phyloP scores from a whole-genome alignment of 2,888 invertebrate genomes.

The Linnaemya tessellans region DNA sequence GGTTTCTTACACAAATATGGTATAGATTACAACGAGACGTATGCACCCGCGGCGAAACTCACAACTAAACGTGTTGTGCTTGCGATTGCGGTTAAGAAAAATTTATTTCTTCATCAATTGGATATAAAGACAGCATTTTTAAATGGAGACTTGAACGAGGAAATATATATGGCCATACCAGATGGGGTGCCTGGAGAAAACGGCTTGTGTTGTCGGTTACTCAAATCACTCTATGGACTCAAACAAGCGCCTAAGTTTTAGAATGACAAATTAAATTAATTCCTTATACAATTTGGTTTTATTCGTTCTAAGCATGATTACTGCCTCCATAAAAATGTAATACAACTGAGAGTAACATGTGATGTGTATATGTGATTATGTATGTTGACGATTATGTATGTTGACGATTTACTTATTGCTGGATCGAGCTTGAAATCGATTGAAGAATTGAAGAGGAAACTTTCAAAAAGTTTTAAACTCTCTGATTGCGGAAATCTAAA shows the following conservation, averaged over 20 bases:
- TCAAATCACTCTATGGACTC: constrained; percentile 30
- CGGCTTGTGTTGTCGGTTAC: constrained; percentile 6
- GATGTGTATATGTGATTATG: too few species aligned
- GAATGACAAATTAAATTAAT: constrained; percentile 38
- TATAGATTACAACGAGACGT: neutral
- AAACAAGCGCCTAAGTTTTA: constrained; percentile 39
- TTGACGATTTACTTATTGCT: constrained; percentile 26
- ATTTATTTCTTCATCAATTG: constrained; percentile 8
- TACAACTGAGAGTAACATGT: neutral
- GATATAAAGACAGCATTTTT: constrained; percentile 39
- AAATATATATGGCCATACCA: constrained; percentile 23
- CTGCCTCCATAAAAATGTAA: constrained; percentile 22
- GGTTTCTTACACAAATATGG: neutral
- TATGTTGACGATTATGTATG: constrained; percentile 27
- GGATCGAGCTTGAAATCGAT: neutral
- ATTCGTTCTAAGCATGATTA: constrained; percentile 34
- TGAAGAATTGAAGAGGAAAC: constrained; percentile 19
- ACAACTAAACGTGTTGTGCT: neutral
- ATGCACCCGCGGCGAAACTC: neutral
- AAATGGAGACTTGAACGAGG: constrained; percentile 28
- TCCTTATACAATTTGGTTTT: constrained; percentile 18
- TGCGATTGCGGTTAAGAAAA: constrained; percentile 10
- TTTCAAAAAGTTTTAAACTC: constrained; percentile 19
- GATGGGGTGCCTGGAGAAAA: neutral
- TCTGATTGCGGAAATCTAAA: constrained; percentile 44